phyloP scores from a whole-genome alignment of 2,113 vertebrate species.

The Pseudonaja textilis region DNA sequence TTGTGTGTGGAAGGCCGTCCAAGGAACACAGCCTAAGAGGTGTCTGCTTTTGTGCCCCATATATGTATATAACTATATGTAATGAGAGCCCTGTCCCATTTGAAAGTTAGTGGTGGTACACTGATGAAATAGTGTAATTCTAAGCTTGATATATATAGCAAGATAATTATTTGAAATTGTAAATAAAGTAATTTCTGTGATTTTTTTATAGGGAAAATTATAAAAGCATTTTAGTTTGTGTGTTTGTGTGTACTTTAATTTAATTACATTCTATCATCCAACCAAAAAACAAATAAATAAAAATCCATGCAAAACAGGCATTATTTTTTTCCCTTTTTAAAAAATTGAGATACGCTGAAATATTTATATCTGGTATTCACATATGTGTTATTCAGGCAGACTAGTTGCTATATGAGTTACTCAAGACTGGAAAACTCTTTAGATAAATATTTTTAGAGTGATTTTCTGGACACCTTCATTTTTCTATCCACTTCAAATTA shows the following conservation, averaged over 20 bases:
- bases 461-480: background rate
- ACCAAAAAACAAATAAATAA: background rate
- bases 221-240: background rate
- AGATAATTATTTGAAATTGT: background rate
- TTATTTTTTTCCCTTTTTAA: background rate
- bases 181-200: background rate
- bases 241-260: background rate
- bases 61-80: background rate
- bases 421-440: background rate
- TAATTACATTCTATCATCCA: background rate
- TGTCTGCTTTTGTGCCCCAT: background rate
- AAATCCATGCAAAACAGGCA: background rate
- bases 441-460: background rate
- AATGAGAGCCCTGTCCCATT: background rate
- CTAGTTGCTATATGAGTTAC: constrained; percentile 5
- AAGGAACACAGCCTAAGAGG: background rate
- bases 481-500: background rate
- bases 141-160: background rate
- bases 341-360: background rate
- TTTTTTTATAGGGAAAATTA: background rate
- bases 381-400: constrained; percentile 10
- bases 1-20: background rate
- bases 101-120: background rate
- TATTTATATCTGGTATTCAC: background rate
- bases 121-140: background rate